Base-by-base conservation (phyloP, 2,797 vertebrate genomes). In the Anniella stebbinsi region DNA sequence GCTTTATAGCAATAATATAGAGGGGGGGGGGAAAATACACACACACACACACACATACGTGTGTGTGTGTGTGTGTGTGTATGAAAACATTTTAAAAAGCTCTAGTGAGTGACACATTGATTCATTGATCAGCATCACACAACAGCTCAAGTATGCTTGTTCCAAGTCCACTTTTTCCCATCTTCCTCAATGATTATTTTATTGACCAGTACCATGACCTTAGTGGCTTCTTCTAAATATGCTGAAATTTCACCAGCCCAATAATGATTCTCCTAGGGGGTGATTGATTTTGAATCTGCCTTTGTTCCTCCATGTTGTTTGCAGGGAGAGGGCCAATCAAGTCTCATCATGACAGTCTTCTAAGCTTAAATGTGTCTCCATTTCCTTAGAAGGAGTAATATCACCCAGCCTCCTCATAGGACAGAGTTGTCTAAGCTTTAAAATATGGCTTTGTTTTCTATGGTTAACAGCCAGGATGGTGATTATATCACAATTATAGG, bases 111-210 rank as follows among this genome's bases (percentile, higher is more conserved):
- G 57, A n/a, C 84, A 75, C 33, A 87, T 36, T 77, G 28, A 77
- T 87, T 45, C 38, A 77, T 45, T 17, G 38, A 77, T 66, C 69
- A 70, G 30, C 38, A 63, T 60, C 28, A 28, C 13, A 41, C 48
- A 75, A 60, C 15, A 86, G 73, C 54, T 87, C 38, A 66, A 77
- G 17, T 9, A 87, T 7, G 17, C 30, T 77, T 77, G 73, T 63
- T 66, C 38, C 15, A 77, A 77, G 86, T 38, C 70, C 51, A 60
- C 18, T 30, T 2, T 75, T 21, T 4, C 48, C 51, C 51, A 75
- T 23, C 70, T 73, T 45, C 36, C 3, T 75, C 54, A 36, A 36
- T 75, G 80, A 75, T 86, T 86, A 60, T 86, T 86, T 86, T 57
- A 86, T 75, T 86, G 84, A 86, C n/a, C 51, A n/a, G 51, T 57